Evolutionary conservation across 2,113 vertebrate genomes (phyloP), one percentile per base, ranked within the genome.

Genomic region (Caranx ignobilis): DNA sequence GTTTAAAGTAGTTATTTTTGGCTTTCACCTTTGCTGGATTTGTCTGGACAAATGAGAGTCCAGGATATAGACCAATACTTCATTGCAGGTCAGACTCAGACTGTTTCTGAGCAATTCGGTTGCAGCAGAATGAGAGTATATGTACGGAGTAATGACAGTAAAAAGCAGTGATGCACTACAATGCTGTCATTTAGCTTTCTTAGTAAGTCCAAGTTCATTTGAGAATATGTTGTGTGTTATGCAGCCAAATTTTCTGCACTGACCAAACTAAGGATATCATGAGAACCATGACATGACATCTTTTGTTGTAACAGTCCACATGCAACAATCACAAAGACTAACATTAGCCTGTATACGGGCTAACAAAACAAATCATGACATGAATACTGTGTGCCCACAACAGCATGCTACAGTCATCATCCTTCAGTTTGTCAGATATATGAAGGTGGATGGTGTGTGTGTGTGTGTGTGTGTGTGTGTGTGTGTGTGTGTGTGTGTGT

Each of bases 21-120:
- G 11, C 8, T 72, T 69, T 19, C 60, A 21, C 26, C 26, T 39
- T 26, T 11, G 60, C 2, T 69, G 54, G 34, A 60, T 77, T 50
- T 34, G 16, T 43, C 60, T 71, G 35, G 1, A 82, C 15, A 63
- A 63, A 79, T 67, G 21, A 62, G 45, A 78, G n/a, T 50, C 61
- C 32, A 39, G 21, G 5, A 50, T 3, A 11, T 0, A 79, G 21
- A 48, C 39, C 1, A 7, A 57, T 15, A 60, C n/a, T 76, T 52
- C 1, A 9, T 19, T 4, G 0, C 26, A 13, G 32, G 52, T 54
- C 13, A 9, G 2, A 19, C 3, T 57, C 13, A 59, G 13, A 47
- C 37, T 5, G 60, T n/a, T 56, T 21, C 32, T 19, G 39, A 26
- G 62, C 39, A 19, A 55, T 57, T 54, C 19, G 6, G 43, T 78